Evolutionary conservation across 2,113 vertebrate species (phyloP).

Genomic region (Thymallus thymallus): DNA sequence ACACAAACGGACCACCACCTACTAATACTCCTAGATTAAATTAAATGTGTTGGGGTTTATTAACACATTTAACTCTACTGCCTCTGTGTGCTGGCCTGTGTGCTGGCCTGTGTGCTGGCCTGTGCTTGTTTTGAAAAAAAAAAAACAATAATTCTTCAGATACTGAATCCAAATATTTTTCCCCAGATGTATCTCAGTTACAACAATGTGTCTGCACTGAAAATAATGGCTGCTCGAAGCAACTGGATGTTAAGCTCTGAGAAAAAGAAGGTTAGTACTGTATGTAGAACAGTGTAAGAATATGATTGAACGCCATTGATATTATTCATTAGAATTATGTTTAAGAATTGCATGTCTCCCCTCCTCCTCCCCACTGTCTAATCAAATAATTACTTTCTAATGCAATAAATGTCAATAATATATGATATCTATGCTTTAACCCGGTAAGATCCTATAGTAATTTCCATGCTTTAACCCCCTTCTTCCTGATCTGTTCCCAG

Average conservation of each 20-base stretch:
- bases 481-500: constrained; percentile 61
- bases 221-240: constrained; percentile 83
- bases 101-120: neutral
- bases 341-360: too few species aligned
- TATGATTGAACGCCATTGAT: neutral
- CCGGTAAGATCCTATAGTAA: neutral
- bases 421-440: neutral
- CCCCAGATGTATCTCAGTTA: constrained; percentile 94
- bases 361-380: neutral
- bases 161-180: neutral
- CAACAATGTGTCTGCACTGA: constrained; percentile 93
- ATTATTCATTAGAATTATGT: too few species aligned
- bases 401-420: neutral
- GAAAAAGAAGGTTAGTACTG: constrained; percentile 81
- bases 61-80: neutral
- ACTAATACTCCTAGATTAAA: neutral
- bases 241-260: constrained; percentile 87
- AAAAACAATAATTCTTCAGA: neutral
- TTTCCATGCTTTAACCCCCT: neutral
- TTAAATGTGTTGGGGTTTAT: neutral
- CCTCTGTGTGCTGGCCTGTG: neutral
- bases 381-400: neutral
- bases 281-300: constrained; percentile 4
- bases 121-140: neutral
- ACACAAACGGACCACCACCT: too few species aligned